Conservation (phyloP, 1,140 invertebrate species). For the Caenorhabditis briggsae region DNA sequence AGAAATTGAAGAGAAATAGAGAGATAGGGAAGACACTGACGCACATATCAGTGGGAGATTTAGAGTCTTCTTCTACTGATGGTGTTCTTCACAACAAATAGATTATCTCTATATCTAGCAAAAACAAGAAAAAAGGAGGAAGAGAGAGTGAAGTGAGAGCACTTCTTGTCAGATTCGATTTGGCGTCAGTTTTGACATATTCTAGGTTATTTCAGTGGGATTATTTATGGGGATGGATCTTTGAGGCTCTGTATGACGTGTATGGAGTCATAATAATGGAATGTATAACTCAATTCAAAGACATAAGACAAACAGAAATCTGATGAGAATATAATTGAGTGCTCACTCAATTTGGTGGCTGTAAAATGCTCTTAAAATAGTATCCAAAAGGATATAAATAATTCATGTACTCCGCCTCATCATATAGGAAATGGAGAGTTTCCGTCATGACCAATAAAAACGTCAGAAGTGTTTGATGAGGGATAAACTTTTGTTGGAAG, state of each 20-base stretch:
- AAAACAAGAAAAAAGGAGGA: neutral
- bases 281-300: neutral
- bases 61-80: neutral
- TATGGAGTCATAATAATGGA: neutral
- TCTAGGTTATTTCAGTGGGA: slow-evolving; percentile 15
- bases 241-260: neutral
- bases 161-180: slow-evolving; percentile 29
- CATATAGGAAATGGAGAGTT: neutral
- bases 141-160: neutral
- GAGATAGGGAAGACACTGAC: neutral
- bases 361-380: neutral
- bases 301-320: neutral
- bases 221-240: neutral
- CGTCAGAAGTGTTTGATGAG: too few relatives aligned
- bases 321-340: neutral
- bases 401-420: neutral
- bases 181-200: slow-evolving; percentile 36
- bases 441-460: too few relatives aligned
- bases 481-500: too few relatives aligned
- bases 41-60: neutral
- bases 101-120: slow-evolving; percentile 44
- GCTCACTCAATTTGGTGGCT: too few relatives aligned
- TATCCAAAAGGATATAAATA: slow-evolving; percentile 1
- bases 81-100: slow-evolving; percentile 27
- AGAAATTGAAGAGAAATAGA: neutral